These are phyloP conservation scores for Tetranychus truncatus DNA, from an alignment of 2,888 invertebrate species.

Conservation along the genomic window DNA sequence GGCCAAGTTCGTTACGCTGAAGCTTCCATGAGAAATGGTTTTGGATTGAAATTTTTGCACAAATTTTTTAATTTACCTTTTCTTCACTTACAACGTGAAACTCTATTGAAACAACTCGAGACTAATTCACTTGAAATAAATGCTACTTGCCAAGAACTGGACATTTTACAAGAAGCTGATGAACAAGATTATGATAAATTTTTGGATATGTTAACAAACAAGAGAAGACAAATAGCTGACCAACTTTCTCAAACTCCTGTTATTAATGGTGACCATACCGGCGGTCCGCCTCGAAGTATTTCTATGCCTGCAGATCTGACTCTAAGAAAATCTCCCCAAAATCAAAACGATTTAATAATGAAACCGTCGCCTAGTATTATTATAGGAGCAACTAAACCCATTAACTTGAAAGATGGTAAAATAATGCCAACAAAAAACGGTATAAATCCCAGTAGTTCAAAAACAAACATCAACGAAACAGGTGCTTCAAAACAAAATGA, in stretches of 20 bases:
- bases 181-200: slow-evolving; percentile 39
- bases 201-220: slow-evolving; percentile 49
- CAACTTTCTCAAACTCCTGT: slow-evolving; percentile 20
- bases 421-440: background rate
- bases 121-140: slow-evolving; percentile 62
- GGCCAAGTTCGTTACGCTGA: slow-evolving; percentile 58
- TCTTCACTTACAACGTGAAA: slow-evolving; percentile 65
- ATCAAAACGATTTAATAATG: background rate
- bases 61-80: slow-evolving; percentile 90
- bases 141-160: slow-evolving; percentile 43
- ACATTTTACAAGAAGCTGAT: slow-evolving; percentile 36
- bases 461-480: background rate
- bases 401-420: slow-evolving; percentile 15
- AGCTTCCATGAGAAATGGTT: slow-evolving; percentile 85
- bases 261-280: background rate
- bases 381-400: slow-evolving; percentile 21
- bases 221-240: slow-evolving; percentile 52
- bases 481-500: background rate
- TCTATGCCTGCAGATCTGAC: slow-evolving; percentile 14
- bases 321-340: background rate
- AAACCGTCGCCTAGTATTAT: slow-evolving; percentile 21
- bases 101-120: slow-evolving; percentile 60
- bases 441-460: background rate
- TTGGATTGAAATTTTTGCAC: slow-evolving; percentile 73
- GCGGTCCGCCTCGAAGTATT: slow-evolving; percentile 12